phyloP scores from a whole-genome alignment of 2,113 vertebrate species.

The Setophaga petechia region DNA sequence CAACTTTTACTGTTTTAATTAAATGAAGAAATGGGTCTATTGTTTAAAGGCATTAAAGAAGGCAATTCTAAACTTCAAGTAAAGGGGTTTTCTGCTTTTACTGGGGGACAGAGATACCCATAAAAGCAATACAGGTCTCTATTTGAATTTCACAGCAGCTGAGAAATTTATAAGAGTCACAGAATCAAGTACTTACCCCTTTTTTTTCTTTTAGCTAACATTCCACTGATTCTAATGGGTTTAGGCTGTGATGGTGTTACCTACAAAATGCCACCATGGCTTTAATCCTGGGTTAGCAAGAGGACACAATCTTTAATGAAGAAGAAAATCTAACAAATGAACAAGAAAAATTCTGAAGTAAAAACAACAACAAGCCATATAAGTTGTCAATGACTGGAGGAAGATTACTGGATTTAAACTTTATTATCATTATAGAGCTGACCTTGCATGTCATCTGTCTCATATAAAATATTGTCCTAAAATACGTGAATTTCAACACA shows the following conservation, averaged over 20 bases:
- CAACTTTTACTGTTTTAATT: constrained; percentile 80
- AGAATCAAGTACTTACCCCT: constrained; percentile 35
- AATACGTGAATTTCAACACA: not conserved
- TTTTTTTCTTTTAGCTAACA: not conserved
- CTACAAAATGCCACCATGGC: not conserved
- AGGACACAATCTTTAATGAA: not conserved
- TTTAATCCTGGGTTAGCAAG: not conserved
- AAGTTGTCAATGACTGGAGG: not conserved
- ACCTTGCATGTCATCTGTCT: not conserved
- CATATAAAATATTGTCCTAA: not conserved
- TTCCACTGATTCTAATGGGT: not conserved
- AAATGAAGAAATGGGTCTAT: constrained; percentile 72
- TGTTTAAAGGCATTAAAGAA: constrained; percentile 72
- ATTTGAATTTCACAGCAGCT: constrained; percentile 73
- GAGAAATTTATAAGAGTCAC: constrained; percentile 68
- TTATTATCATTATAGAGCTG: not conserved
- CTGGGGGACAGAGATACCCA: constrained; percentile 54
- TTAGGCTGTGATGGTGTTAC: not conserved
- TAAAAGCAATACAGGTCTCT: constrained; percentile 71
- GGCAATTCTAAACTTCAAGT: constrained; percentile 60
- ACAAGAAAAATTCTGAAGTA: not conserved
- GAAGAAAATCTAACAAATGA: not conserved
- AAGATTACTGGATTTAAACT: not conserved
- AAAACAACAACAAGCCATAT: not conserved
- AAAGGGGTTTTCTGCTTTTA: constrained; percentile 53